Evolutionary conservation across 1,140 invertebrate species (phyloP), one percentile per base, ranked within the genome.

Genomic region (Kradibia gibbosae): DNA sequence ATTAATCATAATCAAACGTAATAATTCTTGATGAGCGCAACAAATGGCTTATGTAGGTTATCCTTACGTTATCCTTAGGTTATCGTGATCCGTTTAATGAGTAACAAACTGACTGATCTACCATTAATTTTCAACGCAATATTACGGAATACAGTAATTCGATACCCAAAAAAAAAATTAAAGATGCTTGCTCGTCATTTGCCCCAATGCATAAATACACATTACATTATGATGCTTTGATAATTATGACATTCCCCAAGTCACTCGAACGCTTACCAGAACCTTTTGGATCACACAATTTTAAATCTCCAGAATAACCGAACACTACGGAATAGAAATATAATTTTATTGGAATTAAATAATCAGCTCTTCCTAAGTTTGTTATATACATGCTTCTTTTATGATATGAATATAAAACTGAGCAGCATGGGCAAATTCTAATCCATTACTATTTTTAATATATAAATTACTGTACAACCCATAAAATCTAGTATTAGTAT

Each of bases 201-300:
- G 15, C 28, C 15, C 75, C 2, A 20, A 10, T 1, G 15, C 0
- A 39, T 1, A 7, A 1, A 22, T 31, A 53, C 10, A 11, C 15
- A 53, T 34, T 20, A 25, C 25, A 22, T 53, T 73, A 53, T 73
- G 48, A 55, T 34, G 48, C n/a, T 11, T 28, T 11, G 45, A 65
- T 67, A 78, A 78, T 78, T 78, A 77, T 78, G 60, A 78, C 60
- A 77, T 65, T 65, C 75, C 62, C 60, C 20, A 31, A 20, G 50
- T 25, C 42, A 53, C 53, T 39, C 34, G 45, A 11, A 28, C 67
- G 22, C 39, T 42, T 13, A 67, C 62, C 39, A 67, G 39, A 67
- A 39, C 0, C 34, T n/a, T 15, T 8, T 67, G 34, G 17, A 8
- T 67, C 34, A 0, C 34, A 22, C 17, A 78, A 78, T 78, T 67